phyloP scores from a whole-genome alignment of 2,888 invertebrate genomes.

The Liodrosophila aerea region DNA sequence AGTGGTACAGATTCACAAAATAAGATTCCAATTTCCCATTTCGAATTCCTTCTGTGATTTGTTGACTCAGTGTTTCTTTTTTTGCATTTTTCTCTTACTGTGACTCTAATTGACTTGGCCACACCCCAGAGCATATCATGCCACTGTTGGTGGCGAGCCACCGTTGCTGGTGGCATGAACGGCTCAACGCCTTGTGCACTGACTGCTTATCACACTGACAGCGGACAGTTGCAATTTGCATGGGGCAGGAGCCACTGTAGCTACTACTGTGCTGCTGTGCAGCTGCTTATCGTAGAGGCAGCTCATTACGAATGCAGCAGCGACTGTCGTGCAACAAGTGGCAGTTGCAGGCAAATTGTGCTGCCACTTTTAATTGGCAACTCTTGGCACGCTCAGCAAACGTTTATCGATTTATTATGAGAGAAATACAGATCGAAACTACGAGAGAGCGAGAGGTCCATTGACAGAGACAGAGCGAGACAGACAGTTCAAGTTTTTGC shows the following conservation, averaged over 20 bases:
- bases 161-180: conserved; percentile 35
- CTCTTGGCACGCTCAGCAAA: conserved; percentile 61
- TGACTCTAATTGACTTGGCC: conserved; percentile 13
- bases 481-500: conserved; percentile 19
- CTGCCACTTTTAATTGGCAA: conserved; percentile 66
- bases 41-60: conserved; percentile 42
- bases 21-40: conserved; percentile 15
- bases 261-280: conserved; percentile 1
- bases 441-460: not conserved
- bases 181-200: conserved; percentile 49
- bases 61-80: conserved; percentile 22
- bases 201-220: conserved; percentile 65
- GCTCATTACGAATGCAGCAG: conserved; percentile 68
- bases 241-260: conserved; percentile 18
- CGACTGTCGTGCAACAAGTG: conserved; percentile 55
- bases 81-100: conserved; percentile 2
- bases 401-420: conserved; percentile 59
- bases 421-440: not conserved
- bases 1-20: too few species aligned
- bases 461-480: not conserved
- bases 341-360: conserved; percentile 39
- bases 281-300: conserved; percentile 47
- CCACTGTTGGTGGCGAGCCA: conserved; percentile 7
- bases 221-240: conserved; percentile 55
- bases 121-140: conserved; percentile 14